Conservation (phyloP, 2,113 vertebrate genomes). For the Larimichthys crocea region DNA sequence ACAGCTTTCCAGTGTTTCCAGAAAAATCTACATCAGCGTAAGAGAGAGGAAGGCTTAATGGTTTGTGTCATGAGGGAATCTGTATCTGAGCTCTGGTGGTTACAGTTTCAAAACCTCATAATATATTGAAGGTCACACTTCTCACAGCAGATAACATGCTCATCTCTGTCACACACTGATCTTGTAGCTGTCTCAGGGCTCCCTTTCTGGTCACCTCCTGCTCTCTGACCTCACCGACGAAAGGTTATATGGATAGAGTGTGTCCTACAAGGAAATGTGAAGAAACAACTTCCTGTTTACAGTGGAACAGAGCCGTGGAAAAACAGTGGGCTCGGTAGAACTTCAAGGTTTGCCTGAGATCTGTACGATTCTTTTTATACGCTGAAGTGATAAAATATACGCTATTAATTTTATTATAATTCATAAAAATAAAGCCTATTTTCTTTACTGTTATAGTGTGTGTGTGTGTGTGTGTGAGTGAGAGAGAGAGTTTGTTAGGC, state of each 20-base stretch:
- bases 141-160: conserved; percentile 1
- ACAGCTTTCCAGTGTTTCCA: conserved; percentile 1
- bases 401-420: neutral
- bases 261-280: neutral
- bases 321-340: neutral
- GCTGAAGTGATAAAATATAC: neutral
- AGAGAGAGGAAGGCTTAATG: neutral
- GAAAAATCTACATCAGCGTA: conserved; percentile 1
- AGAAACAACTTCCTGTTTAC: conserved; percentile 15
- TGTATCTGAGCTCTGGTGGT: neutral
- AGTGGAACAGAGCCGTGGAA: neutral
- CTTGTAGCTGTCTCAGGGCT: neutral
- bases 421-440: neutral
- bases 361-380: neutral
- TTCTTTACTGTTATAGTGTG: neutral
- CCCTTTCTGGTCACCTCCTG: neutral
- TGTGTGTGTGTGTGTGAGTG: conserved; percentile 1
- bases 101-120: conserved; percentile 5
- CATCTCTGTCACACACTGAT: conserved; percentile 11
- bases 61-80: conserved; percentile 9
- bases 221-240: neutral
- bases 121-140: conserved; percentile 9
- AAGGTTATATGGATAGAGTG: neutral
- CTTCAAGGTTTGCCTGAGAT: neutral
- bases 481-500: conserved; percentile 20